Percentiles rank a stretch among this genome's conserved stretches.
These are phyloP conservation scores for Halictus rubicundus DNA, from an alignment of 1,140 invertebrate species.

Conservation along the genomic window DNA sequence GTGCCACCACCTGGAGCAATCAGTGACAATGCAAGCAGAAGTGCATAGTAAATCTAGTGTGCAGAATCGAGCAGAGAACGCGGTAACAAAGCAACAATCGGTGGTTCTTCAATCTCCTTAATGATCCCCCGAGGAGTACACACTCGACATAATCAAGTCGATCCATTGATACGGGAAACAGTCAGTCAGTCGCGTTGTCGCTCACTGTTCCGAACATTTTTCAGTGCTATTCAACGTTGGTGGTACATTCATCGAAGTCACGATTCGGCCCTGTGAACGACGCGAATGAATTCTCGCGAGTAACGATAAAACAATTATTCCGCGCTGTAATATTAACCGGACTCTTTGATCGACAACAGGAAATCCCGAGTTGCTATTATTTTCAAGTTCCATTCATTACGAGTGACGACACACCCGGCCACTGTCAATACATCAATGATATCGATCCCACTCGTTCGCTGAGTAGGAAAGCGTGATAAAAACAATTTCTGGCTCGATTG, in stretches of 20 bases:
- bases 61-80: too few species aligned
- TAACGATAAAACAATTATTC: conserved; percentile 4
- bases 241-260: neutral
- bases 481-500: conserved; percentile 1
- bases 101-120: neutral
- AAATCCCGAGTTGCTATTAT: neutral
- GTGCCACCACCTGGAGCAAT: too few species aligned
- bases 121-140: neutral
- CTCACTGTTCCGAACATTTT: neutral
- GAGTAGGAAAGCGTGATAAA: neutral
- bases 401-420: neutral
- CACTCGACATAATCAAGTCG: neutral
- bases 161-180: neutral
- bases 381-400: conserved; percentile 10
- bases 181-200: neutral
- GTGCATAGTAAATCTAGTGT: too few species aligned
- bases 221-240: neutral
- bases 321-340: neutral
- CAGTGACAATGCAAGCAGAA: too few species aligned
- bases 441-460: neutral
- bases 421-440: neutral
- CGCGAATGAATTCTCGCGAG: neutral
- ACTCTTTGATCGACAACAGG: neutral
- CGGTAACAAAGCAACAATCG: neutral
- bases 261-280: neutral